Percentiles rank a stretch among this genome's conserved stretches.
Evolutionary conservation across 2,888 invertebrate species (phyloP).

Genomic region (Ichneumon xanthorius): DNA sequence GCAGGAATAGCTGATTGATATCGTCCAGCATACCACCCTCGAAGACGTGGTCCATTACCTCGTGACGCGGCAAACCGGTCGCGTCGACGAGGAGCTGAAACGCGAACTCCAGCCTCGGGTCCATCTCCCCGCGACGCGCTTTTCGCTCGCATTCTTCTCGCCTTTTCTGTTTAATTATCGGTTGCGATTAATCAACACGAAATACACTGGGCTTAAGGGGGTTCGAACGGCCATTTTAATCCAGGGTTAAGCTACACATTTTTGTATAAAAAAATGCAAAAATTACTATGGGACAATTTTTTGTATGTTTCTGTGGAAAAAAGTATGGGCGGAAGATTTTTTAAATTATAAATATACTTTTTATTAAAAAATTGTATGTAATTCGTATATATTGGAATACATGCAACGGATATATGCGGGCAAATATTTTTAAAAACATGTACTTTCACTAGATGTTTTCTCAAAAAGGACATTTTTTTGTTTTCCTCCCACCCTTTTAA

Average conservation of each 20-base stretch:
- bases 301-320: no score
- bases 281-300: no score
- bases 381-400: no score
- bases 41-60: constrained; percentile 96
- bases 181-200: not conserved
- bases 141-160: constrained; percentile 97
- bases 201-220: not conserved
- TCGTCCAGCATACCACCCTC: constrained; percentile 96
- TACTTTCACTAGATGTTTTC: no score
- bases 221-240: not conserved
- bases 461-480: no score
- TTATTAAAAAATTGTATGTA: no score
- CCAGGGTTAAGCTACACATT: not conserved
- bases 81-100: constrained; percentile 95
- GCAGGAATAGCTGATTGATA: constrained; percentile 94
- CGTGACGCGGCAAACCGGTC: constrained; percentile 92
- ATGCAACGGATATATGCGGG: no score
- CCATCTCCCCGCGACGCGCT: constrained; percentile 96
- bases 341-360: no score
- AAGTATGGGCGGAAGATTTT: no score
- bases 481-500: no score
- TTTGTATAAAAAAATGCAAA: not conserved
- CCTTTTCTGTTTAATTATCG: constrained; percentile 86
- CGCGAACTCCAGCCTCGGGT: constrained; percentile 95
- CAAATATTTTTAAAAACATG: no score